A percentile compares a stretch with the other conserved stretches of the same genome.
phyloP scores from a whole-genome alignment of 1,140 invertebrate genomes.

The Forficula auricularia region DNA sequence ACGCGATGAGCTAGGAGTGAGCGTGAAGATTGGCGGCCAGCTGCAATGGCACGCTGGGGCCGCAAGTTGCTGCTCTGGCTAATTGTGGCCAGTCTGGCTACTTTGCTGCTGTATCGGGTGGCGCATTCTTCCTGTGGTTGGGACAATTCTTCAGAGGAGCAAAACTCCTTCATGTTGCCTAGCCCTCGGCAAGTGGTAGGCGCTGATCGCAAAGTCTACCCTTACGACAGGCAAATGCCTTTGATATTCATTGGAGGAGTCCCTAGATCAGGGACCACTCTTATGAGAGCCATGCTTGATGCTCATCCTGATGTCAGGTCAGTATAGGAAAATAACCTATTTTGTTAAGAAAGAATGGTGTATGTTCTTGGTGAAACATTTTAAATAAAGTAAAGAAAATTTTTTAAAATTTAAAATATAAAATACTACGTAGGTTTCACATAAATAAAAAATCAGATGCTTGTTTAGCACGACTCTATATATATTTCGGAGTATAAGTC shows the following conservation, averaged over 20 bases:
- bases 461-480: too few relatives aligned
- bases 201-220: slow-evolving; percentile 42
- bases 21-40: slow-evolving; percentile 19
- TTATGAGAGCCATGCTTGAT: slow-evolving; percentile 95
- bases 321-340: too few relatives aligned
- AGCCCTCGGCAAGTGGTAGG: slow-evolving; percentile 37
- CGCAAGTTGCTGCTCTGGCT: slow-evolving; percentile 16
- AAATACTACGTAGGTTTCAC: too few relatives aligned
- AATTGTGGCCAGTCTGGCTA: slow-evolving; percentile 12
- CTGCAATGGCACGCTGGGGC: slow-evolving; percentile 21
- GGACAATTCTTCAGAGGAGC: slow-evolving; percentile 15
- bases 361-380: too few relatives aligned
- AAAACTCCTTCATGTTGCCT: slow-evolving; percentile 19
- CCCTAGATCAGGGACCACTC: slow-evolving; percentile 87
- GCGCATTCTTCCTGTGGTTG: slow-evolving; percentile 14
- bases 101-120: slow-evolving; percentile 17
- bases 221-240: slow-evolving; percentile 71
- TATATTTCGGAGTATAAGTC: too few relatives aligned
- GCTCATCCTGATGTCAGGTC: slow-evolving; percentile 90
- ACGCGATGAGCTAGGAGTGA: slow-evolving; percentile 5
- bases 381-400: too few relatives aligned
- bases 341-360: not conserved
- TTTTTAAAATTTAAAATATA: too few relatives aligned
- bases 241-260: slow-evolving; percentile 95
- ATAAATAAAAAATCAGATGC: too few relatives aligned